Evolutionary conservation across 2,888 invertebrate species (phyloP).

Genomic region (Drosophila mercatorum): DNA sequence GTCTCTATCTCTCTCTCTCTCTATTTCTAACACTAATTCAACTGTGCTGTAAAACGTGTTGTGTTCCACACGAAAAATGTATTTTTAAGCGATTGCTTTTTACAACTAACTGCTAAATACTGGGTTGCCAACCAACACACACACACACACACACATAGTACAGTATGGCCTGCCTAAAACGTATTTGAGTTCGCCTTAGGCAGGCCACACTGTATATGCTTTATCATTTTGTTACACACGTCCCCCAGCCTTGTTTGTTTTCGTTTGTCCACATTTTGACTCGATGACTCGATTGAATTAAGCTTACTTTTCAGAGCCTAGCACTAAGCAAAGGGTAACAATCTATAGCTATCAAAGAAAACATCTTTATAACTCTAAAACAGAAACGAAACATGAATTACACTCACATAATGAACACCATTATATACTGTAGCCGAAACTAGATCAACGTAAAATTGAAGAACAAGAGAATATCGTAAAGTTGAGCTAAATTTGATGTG

Average conservation of each 20-base stretch:
- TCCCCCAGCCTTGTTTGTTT: background rate
- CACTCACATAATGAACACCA: slow-evolving; percentile 17
- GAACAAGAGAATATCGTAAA: slow-evolving; percentile 16
- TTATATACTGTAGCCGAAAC: slow-evolving; percentile 18
- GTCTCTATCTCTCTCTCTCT: slow-evolving; percentile 8
- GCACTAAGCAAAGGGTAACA: slow-evolving; percentile 25
- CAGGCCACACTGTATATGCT: background rate
- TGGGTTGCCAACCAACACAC: slow-evolving; percentile 17
- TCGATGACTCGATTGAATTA: slow-evolving; percentile 12
- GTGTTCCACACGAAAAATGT: background rate
- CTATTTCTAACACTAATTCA: slow-evolving; percentile 6
- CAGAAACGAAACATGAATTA: slow-evolving; percentile 16
- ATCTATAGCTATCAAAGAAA: background rate
- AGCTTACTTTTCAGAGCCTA: slow-evolving; percentile 48
- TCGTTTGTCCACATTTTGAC: slow-evolving; percentile 7
- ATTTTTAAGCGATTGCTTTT: slow-evolving; percentile 2
- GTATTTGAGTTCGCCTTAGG: background rate
- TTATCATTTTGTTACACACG: slow-evolving; percentile 9
- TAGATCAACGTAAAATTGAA: slow-evolving; percentile 4
- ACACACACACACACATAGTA: background rate
- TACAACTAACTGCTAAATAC: slow-evolving; percentile 14
- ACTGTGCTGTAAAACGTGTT: slow-evolving; percentile 22
- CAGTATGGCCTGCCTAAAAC: background rate
- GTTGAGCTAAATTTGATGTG: slow-evolving; percentile 57
- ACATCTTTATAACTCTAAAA: background rate